These are phyloP conservation scores for Aurelia sp. DNA, from an alignment of 30 jellyfish, hydroid and myxozoan genomes.

Conservation along the genomic window DNA sequence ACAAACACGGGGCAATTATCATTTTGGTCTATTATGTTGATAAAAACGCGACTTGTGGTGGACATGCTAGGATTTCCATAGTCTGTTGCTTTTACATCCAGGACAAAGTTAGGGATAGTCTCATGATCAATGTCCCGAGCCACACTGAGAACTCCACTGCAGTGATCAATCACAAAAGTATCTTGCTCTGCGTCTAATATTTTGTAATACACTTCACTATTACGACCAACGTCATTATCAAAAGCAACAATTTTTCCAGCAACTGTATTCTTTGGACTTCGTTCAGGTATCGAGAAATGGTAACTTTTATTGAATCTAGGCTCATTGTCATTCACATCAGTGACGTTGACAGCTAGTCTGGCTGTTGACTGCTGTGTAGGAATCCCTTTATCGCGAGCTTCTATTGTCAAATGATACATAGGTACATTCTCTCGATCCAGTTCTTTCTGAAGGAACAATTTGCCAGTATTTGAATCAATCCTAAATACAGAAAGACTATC, in stretches of 20 bases:
- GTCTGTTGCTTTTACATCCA: constrained; percentile 74
- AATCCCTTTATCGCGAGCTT: constrained; percentile 73
- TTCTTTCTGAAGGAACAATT: constrained; percentile 23
- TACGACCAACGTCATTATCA: constrained; percentile 74
- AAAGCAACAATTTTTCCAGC: constrained; percentile 69
- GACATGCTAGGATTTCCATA: constrained; percentile 71
- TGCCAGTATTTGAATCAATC: constrained; percentile 58
- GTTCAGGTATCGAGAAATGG: constrained; percentile 39
- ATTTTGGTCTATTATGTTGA: constrained; percentile 64
- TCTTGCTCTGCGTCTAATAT: constrained; percentile 37
- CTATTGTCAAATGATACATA: constrained; percentile 26
- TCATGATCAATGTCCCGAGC: constrained; percentile 48
- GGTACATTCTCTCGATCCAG: constrained; percentile 71
- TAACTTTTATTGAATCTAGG: constrained; percentile 65
- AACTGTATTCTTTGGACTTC: constrained; percentile 29
- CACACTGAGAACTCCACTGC: constrained; percentile 53
- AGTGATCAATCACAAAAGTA: constrained; percentile 45
- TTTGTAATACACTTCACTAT: constrained; percentile 60
- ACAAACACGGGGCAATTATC: constrained; percentile 80
- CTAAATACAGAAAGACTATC: constrained; percentile 10
- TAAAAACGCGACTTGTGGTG: constrained; percentile 53
- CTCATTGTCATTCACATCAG: constrained; percentile 78
- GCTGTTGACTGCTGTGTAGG: constrained; percentile 25
- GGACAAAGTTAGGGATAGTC: constrained; percentile 43
- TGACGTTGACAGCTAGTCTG: constrained; percentile 25